These are phyloP conservation scores for Horisme vitalbata DNA, from an alignment of 2,888 invertebrate genomes.

Conservation along the genomic window DNA sequence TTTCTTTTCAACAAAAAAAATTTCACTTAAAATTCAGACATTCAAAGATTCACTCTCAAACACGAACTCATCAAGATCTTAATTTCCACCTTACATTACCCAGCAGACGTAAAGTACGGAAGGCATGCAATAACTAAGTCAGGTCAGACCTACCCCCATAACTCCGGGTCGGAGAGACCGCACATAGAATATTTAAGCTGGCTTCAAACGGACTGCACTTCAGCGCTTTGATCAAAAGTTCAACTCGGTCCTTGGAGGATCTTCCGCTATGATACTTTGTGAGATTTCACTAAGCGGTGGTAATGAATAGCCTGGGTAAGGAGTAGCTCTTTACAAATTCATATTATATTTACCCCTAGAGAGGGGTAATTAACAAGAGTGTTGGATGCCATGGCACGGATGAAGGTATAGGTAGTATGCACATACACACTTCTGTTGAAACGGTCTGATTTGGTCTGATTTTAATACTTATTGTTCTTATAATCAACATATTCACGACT, in stretches of 20 bases:
- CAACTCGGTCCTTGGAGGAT: constrained; percentile 21
- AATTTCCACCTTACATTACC: constrained; percentile 25
- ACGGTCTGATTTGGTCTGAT: no score
- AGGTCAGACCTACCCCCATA: constrained; percentile 46
- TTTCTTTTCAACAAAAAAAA: not conserved
- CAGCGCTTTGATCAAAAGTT: constrained; percentile 42
- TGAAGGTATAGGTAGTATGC: no score
- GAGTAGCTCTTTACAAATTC: no score
- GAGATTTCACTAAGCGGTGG: not conserved
- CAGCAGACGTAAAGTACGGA: constrained; percentile 17
- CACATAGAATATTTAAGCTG: constrained; percentile 56
- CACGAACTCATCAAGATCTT: constrained; percentile 14
- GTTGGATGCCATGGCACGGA: no score
- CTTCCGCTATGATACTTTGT: constrained; percentile 23
- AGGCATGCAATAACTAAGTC: constrained; percentile 35
- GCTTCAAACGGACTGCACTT: constrained; percentile 28
- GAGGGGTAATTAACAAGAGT: no score
- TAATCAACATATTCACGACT: no score
- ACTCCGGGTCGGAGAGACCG: constrained; percentile 45
- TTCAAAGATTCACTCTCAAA: not conserved
- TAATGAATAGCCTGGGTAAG: not conserved
- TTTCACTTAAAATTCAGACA: not conserved
- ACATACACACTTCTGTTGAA: no score
- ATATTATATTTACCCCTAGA: no score
- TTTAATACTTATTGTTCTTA: no score